Conservation (phyloP, 37 sponge, comb jelly and placozoan genomes). For the Agelas oroides region DNA sequence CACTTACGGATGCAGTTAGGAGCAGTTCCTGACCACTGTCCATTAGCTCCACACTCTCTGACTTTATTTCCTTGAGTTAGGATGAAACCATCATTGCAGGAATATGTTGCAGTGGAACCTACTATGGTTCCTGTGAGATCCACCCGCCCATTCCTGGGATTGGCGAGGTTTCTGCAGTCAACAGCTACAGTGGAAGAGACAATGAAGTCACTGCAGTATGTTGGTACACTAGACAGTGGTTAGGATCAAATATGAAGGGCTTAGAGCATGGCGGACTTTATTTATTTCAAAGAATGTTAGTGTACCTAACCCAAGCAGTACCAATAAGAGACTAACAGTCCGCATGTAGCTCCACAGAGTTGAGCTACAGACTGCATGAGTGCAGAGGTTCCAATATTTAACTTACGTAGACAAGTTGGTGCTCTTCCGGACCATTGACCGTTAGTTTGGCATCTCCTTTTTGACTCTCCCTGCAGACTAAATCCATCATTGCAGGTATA, state of each 20-base stretch:
- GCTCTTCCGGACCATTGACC: constrained; percentile 25
- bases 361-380: no score
- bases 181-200: neutral
- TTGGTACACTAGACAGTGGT: no score
- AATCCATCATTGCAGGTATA: constrained; percentile 18
- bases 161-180: constrained; percentile 4
- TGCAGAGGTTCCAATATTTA: no score
- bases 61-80: neutral
- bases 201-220: no score
- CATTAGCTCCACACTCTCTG: constrained; percentile 14
- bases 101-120: constrained; percentile 29
- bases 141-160: constrained; percentile 35
- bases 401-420: constrained; percentile 37
- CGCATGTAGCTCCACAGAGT: no score
- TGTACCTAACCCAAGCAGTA: no score
- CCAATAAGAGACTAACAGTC: no score
- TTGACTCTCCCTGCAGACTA: constrained; percentile 15
- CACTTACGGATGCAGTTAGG: constrained; percentile 22
- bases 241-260: no score
- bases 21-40: constrained; percentile 39
- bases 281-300: no score
- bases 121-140: constrained; percentile 19
- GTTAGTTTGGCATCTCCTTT: constrained; percentile 5
- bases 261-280: no score
- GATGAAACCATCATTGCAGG: constrained; percentile 20